phyloP scores from a whole-genome alignment of 1,140 invertebrate genomes.

The Drosophila repleta region DNA sequence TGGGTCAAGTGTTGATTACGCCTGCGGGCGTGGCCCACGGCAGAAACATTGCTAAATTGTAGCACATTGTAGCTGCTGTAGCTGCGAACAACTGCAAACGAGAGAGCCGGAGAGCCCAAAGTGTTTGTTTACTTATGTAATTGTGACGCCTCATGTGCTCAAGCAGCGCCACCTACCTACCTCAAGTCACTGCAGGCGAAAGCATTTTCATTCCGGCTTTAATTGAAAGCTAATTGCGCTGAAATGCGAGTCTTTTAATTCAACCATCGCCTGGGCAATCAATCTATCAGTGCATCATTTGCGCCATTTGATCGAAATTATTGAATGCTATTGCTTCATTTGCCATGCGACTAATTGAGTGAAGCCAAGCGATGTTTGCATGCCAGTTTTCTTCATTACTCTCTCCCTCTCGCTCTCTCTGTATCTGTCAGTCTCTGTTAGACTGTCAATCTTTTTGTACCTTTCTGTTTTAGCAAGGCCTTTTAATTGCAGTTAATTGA shows the following conservation, averaged over 20 bases:
- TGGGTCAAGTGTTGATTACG: constrained; percentile 81
- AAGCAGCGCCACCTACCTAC: not conserved
- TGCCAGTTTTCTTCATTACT: constrained; percentile 3
- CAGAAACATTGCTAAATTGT: constrained; percentile 60
- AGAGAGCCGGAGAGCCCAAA: constrained; percentile 30
- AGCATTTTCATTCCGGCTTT: constrained; percentile 17
- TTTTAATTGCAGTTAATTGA: constrained; percentile 74
- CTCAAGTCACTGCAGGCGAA: too few species aligned
- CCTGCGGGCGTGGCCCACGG: constrained; percentile 64
- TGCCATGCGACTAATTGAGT: constrained; percentile 64
- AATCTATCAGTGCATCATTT: constrained; percentile 37
- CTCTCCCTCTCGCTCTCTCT: not conserved
- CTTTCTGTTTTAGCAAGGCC: constrained; percentile 13
- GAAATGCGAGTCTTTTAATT: constrained; percentile 50
- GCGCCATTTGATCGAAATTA: constrained; percentile 44
- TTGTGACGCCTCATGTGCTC: constrained; percentile 53
- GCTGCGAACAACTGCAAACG: constrained; percentile 13
- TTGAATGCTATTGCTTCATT: constrained; percentile 56
- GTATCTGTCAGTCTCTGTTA: not conserved
- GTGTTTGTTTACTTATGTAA: constrained; percentile 81
- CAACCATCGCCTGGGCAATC: constrained; percentile 32
- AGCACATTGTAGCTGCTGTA: constrained; percentile 73
- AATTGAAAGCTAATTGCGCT: constrained; percentile 63
- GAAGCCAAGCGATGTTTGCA: constrained; percentile 41
- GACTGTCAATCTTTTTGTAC: constrained; percentile 5